Evolutionary conservation across 2,113 vertebrate genomes (phyloP), one percentile per base, ranked within the genome.

Genomic region (Antechinus stuartii): DNA sequence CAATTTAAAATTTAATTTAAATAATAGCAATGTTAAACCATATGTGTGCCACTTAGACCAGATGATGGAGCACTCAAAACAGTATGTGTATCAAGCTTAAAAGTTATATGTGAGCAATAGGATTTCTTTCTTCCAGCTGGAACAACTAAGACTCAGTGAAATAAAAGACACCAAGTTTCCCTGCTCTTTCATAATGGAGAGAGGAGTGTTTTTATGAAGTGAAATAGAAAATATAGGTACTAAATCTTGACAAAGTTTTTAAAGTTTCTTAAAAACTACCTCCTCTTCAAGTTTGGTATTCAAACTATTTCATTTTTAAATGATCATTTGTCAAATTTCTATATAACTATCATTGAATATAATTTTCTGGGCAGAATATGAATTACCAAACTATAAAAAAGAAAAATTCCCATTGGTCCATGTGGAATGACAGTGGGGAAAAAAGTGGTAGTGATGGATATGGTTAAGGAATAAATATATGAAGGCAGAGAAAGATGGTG

Each of bases 351-450:
- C 46, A 8, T 30, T 23, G 42, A 25, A 3, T 14, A 23, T 56
- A 19, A 46, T 1, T 2, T 24, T 23, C 47, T 47, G 4, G 2
- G 25, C 0, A 0, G 42, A 89, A 91, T 24, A 1, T 2, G 4
- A 2, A 25, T 0, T 35, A 8, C 42, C 4, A 42, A 76, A 23
- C 6, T 68, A 5, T 16, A 68, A 42, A 42, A 7, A 42, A 23
- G n/a, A 84, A 42, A 84, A 42, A 22, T 84, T 84, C 35, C 68
- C n/a, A 8, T 84, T 42, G 16, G n/a, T 84, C 19, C 68, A 42
- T 42, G 42, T 84, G n/a, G 68, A 84, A 23, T 8, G n/a, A 84
- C 23, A 16, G n/a, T 84, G n/a, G 68, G 19, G 47, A 42, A 19
- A 23, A 19, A 42, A 19, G n/a, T 23, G 6, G 68, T 42, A 0